Conservation (phyloP, 2,113 vertebrate species). For the Gymnogyps californianus region DNA sequence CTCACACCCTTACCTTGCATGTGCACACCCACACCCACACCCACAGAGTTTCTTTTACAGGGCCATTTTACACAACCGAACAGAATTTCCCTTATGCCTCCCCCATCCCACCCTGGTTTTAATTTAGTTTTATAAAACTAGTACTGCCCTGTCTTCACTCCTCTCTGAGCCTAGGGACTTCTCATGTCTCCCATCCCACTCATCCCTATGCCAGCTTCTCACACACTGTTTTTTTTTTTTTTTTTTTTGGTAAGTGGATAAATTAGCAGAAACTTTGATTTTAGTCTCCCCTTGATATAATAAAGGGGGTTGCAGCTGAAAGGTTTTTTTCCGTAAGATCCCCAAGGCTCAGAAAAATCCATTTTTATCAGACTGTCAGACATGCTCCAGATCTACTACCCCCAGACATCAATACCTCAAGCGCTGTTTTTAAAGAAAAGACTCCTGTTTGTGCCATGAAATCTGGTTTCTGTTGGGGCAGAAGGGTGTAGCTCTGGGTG, state of each 20-base stretch:
- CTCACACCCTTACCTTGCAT: neutral
- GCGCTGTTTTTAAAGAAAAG: neutral
- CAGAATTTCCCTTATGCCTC: neutral
- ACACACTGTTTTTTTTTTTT: neutral
- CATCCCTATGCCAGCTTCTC: neutral
- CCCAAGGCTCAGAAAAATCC: neutral
- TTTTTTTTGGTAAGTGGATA: neutral
- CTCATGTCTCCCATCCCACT: neutral
- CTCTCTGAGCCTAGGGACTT: neutral
- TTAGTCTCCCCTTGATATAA: neutral
- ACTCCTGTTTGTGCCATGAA: neutral
- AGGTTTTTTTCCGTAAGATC: neutral
- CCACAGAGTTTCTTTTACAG: neutral
- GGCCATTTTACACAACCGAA: neutral
- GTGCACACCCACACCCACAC: neutral
- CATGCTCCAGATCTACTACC: neutral
- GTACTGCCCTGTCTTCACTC: neutral
- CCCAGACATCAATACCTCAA: neutral
- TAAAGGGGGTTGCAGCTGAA: neutral
- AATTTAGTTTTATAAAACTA: neutral
- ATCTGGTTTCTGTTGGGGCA: neutral
- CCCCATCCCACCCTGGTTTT: neutral
- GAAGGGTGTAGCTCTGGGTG: neutral
- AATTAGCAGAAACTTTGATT: neutral
- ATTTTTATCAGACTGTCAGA: neutral